A percentile compares a stretch with the other conserved stretches of the same genome.
These are phyloP conservation scores for Gavialis gangeticus DNA, from an alignment of 2,113 vertebrate species.

Conservation along the genomic window DNA sequence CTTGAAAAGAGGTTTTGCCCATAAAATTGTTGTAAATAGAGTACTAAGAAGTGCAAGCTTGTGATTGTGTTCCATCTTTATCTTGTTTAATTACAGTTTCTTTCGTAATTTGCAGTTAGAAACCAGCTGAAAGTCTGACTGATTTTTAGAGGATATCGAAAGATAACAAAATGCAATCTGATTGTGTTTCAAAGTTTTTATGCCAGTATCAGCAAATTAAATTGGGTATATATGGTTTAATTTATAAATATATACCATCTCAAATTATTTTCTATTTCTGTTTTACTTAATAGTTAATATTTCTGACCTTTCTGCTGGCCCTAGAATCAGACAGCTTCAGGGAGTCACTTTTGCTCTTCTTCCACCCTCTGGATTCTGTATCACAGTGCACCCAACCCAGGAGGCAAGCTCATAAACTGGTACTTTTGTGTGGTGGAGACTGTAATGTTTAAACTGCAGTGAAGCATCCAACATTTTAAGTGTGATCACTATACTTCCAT, in stretches of 20 bases:
- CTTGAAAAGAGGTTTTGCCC: conserved; percentile 32
- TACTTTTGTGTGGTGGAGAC: neutral
- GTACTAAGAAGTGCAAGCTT: neutral
- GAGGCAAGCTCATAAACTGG: neutral
- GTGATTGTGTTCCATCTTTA: conserved; percentile 2
- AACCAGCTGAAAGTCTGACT: neutral
- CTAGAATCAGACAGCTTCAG: neutral
- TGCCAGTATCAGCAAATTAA: neutral
- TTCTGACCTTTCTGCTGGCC: neutral
- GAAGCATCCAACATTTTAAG: neutral
- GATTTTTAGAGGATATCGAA: neutral
- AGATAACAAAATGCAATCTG: neutral
- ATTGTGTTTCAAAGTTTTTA: neutral
- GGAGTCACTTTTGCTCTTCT: neutral
- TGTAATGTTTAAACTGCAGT: neutral
- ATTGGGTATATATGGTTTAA: neutral
- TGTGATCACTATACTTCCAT: neutral
- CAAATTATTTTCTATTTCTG: neutral
- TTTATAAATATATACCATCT: neutral
- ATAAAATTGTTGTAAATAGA: conserved; percentile 49
- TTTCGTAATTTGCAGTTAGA: neutral
- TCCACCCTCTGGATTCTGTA: neutral
- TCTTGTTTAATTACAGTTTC: neutral
- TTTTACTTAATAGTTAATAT: neutral
- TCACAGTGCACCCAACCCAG: neutral